Evolutionary conservation across 1,140 invertebrate species (phyloP), one percentile per base, ranked within the genome.

Genomic region (Eueides isabella): DNA sequence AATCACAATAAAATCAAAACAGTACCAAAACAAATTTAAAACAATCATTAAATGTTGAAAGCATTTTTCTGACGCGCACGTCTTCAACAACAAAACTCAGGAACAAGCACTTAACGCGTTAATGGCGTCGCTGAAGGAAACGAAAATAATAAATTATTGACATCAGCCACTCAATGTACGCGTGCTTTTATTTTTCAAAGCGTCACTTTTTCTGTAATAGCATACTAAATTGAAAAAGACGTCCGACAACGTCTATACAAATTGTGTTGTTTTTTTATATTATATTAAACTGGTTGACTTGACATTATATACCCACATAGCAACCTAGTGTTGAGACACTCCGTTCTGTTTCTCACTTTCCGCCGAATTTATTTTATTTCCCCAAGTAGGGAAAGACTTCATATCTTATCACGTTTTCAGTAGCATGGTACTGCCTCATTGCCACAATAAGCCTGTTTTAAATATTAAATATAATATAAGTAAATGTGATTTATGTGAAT

Each of bases 111-210:
- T 88, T 83, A 82, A 77, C 81, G 75, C 83, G 79, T 80, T 91
- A 91, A 91, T 91, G 85, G 85, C 83, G 65, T 81, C 82, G 79
- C 82, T 88, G 85, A 84, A 84, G 80, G 80, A 85, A 88, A 85
- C 80, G 84, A 86, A 89, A 88, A 90, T 87, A 87, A 90, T 89
- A 91, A 89, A 85, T 89, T 91, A 91, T 91, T 88, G 85, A 87
- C 86, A 90, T 84, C 82, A 87, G 83, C 78, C 61, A 63, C 61
- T 63, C 61, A 63, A 11, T 30, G 61, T 63, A 30, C 29, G 61
- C 61, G 61, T 63, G 61, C 61, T 63, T 30, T 63, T 63, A 63
- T 19, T 63, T 63, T 63, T 2, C 12, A 19, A 23, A 11, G 48
- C 48, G 11, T 55, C 48, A 55, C 23, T 55, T 26, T 38, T 26